Percentiles rank a stretch among this genome's conserved stretches.
These are phyloP conservation scores for Python bivittatus DNA, from an alignment of 2,113 vertebrate species.

Conservation along the genomic window DNA sequence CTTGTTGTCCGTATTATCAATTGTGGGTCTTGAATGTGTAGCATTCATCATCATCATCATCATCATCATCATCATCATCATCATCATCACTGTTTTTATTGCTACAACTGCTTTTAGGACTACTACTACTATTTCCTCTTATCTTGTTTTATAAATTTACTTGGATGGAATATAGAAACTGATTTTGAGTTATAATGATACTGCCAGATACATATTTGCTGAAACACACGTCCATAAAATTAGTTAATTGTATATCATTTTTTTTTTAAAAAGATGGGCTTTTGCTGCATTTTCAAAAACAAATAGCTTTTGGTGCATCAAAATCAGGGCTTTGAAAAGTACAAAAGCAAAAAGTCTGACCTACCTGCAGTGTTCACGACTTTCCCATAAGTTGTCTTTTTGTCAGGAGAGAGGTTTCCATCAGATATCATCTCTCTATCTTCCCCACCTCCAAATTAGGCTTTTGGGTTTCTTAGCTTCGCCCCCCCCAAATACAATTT, in stretches of 20 bases:
- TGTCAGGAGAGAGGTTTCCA: background rate
- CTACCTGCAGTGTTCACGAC: too few relatives aligned
- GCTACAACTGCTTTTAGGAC: background rate
- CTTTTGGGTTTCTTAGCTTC: background rate
- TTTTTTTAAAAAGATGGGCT: background rate
- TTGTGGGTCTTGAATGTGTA: background rate
- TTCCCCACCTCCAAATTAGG: background rate
- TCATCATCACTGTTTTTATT: background rate
- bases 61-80: background rate
- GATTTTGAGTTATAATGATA: background rate
- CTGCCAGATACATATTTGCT: background rate
- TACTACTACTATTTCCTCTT: background rate
- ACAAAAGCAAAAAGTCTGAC: too few relatives aligned
- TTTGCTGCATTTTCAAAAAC: background rate
- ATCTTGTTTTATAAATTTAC: background rate
- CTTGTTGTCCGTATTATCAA: background rate
- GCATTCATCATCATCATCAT: background rate
- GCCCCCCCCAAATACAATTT: background rate
- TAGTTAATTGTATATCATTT: background rate
- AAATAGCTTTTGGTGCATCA: background rate
- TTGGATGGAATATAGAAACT: background rate
- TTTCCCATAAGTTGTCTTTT: too few relatives aligned
- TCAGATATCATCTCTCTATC: background rate
- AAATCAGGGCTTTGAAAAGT: background rate
- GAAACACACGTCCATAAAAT: background rate